Evolutionary conservation across 2,113 vertebrate genomes (phyloP).

Genomic region (Spheniscus mendiculus): DNA sequence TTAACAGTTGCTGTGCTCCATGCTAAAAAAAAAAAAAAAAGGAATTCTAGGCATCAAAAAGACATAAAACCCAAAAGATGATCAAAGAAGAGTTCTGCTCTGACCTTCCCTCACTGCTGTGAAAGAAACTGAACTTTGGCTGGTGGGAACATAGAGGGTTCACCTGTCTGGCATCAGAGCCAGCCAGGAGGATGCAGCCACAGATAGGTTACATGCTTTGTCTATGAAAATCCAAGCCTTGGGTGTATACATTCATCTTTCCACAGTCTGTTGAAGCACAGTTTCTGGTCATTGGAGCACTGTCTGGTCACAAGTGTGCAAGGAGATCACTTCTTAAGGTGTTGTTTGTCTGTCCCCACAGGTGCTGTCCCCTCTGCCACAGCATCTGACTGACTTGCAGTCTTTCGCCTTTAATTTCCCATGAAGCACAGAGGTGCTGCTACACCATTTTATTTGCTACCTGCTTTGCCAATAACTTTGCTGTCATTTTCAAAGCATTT

Average conservation of each 20-base stretch:
- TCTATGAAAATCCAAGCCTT: not conserved
- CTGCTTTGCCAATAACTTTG: not conserved
- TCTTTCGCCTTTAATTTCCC: not conserved
- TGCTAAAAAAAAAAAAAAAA: not conserved
- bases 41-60: not conserved
- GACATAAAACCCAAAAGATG: not conserved
- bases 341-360: not conserved
- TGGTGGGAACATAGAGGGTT: accelerated
- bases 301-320: not conserved
- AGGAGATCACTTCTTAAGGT: not conserved
- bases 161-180: not conserved
- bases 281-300: not conserved
- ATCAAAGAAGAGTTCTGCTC: not conserved
- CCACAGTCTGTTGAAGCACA: not conserved
- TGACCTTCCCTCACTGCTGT: not conserved
- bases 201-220: not conserved
- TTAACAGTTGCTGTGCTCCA: not conserved
- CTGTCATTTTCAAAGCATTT: not conserved
- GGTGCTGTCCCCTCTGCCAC: not conserved
- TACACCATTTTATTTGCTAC: not conserved
- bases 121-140: not conserved
- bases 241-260: not conserved
- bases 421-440: not conserved
- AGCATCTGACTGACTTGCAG: not conserved
- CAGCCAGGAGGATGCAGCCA: not conserved